A percentile compares a stretch with the other conserved stretches of the same genome.
Evolutionary conservation across 2,113 vertebrate species (phyloP).

Genomic region (Astatotilapia flaviijosephi): DNA sequence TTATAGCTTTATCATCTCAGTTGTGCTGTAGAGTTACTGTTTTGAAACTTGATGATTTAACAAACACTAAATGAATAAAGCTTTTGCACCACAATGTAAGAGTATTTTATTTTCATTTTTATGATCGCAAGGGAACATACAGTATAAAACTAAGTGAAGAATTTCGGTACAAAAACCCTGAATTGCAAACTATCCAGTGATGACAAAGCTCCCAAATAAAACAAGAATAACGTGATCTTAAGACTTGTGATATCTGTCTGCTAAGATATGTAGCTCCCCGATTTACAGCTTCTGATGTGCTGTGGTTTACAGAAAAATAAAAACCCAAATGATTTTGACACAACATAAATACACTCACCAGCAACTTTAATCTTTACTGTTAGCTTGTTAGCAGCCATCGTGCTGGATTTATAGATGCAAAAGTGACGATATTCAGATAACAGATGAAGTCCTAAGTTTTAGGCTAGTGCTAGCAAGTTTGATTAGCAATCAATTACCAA

Average conservation of each 20-base stretch:
- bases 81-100: not conserved
- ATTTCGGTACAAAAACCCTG: not conserved
- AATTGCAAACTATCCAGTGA: not conserved
- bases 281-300: not conserved
- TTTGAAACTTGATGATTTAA: not conserved
- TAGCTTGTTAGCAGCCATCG: not conserved
- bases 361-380: not conserved
- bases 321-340: not conserved
- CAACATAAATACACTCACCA: not conserved
- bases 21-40: not conserved
- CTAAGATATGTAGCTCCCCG: not conserved
- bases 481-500: not conserved
- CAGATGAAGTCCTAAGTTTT: not conserved
- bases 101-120: not conserved
- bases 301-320: not conserved
- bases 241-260: not conserved
- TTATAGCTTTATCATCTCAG: not conserved
- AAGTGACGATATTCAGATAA: not conserved
- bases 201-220: not conserved
- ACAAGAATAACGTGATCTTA: not conserved
- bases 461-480: not conserved
- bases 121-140: not conserved
- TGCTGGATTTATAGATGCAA: not conserved
- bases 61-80: not conserved
- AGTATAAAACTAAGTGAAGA: not conserved